Conservation (phyloP, 2,888 invertebrate species). For the Dione vanillae region DNA sequence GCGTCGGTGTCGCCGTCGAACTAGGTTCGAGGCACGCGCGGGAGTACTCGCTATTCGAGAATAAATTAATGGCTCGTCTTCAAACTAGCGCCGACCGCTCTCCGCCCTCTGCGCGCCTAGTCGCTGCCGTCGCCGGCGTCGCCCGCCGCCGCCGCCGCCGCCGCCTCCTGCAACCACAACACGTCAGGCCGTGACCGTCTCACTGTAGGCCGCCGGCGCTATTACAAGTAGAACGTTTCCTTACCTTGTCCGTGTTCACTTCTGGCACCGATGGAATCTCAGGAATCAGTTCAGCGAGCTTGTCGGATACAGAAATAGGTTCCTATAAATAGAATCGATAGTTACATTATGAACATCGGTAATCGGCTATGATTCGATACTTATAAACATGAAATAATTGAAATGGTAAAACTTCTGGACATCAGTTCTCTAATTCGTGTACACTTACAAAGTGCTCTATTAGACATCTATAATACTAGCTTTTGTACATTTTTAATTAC, state of each 20-base stretch:
- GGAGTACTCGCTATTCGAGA: constrained; percentile 64
- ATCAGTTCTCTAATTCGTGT: not conserved
- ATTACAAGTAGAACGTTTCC: not conserved
- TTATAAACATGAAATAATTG: no score
- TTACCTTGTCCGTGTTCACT: constrained; percentile 73
- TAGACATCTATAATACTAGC: not conserved
- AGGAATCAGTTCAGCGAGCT: constrained; percentile 75
- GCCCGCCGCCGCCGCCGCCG: constrained; percentile 57
- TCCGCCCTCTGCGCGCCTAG: constrained; percentile 46
- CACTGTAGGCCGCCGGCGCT: constrained; percentile 63
- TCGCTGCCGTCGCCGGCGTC: constrained; percentile 53
- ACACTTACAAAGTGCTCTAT: not conserved
- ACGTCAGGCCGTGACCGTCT: no score
- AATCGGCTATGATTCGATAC: not conserved
- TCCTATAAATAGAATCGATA: constrained; percentile 63
- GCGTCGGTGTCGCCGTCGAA: constrained; percentile 56
- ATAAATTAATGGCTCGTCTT: constrained; percentile 78
- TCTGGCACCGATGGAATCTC: constrained; percentile 76
- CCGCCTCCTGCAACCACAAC: no score
- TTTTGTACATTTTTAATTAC: no score
- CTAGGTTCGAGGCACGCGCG: constrained; percentile 78
- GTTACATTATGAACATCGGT: not conserved
- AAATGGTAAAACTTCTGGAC: not conserved
- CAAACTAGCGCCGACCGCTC: constrained; percentile 23
- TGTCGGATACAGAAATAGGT: constrained; percentile 64